These are phyloP conservation scores for Anabacerthia variegaticeps DNA, from an alignment of 2,797 vertebrate species.

Conservation along the genomic window DNA sequence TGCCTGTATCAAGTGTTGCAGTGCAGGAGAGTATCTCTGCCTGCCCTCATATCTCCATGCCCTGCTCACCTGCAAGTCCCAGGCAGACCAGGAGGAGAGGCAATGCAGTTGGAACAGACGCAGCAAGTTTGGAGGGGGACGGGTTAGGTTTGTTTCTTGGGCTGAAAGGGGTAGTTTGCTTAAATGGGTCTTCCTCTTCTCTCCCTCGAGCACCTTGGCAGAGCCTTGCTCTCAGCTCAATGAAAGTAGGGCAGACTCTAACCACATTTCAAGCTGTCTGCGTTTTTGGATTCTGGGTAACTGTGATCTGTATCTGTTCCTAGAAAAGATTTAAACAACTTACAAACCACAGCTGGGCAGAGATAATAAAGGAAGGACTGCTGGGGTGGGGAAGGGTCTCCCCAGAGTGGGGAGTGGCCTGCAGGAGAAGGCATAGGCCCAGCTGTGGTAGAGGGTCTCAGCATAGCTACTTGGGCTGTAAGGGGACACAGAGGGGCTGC, in stretches of 20 bases:
- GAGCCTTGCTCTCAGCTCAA: neutral
- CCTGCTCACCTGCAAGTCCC: neutral
- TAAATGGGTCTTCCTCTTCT: slow-evolving; percentile 9
- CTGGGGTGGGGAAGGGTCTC: neutral
- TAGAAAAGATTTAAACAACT: slow-evolving; percentile 53
- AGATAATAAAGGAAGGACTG: slow-evolving; percentile 40
- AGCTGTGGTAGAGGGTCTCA: neutral
- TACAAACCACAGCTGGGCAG: slow-evolving; percentile 33
- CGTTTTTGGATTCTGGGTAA: slow-evolving; percentile 32
- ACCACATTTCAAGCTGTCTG: slow-evolving; percentile 46
- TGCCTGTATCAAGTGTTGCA: neutral
- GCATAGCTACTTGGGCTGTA: neutral
- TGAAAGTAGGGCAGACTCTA: slow-evolving; percentile 54
- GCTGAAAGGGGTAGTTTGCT: neutral
- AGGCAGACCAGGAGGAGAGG: neutral
- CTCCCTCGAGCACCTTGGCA: slow-evolving; percentile 3
- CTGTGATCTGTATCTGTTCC: slow-evolving; percentile 55
- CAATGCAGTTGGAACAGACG: accelerated
- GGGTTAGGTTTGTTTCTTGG: neutral
- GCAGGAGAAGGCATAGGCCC: neutral
- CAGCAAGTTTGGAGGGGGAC: neutral
- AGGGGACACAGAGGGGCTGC: neutral
- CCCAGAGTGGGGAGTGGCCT: neutral
- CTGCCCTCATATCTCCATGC: neutral
- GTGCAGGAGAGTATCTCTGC: neutral